Evolutionary conservation across 2,888 invertebrate genomes (phyloP).

Genomic region (Phoenoteleia sp.): DNA sequence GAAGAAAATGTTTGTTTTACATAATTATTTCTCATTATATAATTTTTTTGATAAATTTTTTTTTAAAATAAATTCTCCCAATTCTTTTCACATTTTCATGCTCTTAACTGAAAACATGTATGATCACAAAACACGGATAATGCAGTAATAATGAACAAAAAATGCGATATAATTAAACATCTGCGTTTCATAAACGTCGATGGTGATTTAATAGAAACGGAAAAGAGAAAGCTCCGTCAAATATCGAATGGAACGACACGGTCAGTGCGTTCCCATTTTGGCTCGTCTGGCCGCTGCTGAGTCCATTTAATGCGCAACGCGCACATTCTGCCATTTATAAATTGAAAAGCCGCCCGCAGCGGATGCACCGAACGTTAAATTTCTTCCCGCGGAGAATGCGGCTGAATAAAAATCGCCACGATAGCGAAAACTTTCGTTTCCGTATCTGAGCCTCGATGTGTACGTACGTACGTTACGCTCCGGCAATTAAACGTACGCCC

Average conservation of each 20-base stretch:
- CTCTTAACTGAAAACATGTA: no score
- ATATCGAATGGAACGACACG: slow-evolving; percentile 69
- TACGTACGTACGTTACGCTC: slow-evolving; percentile 1
- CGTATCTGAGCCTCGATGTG: slow-evolving; percentile 29
- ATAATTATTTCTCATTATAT: no score
- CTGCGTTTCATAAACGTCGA: slow-evolving; percentile 54
- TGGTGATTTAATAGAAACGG: slow-evolving; percentile 61
- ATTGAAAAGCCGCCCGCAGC: slow-evolving; percentile 71
- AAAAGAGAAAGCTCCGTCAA: slow-evolving; percentile 50
- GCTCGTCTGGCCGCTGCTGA: slow-evolving; percentile 54
- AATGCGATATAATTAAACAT: slow-evolving; percentile 46
- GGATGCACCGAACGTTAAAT: slow-evolving; percentile 69
- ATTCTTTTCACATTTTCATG: no score
- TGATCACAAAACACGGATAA: neutral
- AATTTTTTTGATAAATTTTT: no score
- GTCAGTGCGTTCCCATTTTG: slow-evolving; percentile 69
- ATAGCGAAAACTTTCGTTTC: slow-evolving; percentile 65
- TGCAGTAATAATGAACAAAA: slow-evolving; percentile 10
- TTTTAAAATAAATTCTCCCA: no score
- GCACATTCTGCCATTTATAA: slow-evolving; percentile 70
- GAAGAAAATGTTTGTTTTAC: no score
- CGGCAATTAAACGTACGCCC: slow-evolving; percentile 51
- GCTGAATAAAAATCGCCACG: slow-evolving; percentile 67
- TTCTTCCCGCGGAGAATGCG: slow-evolving; percentile 57
- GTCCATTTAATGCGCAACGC: slow-evolving; percentile 72